Conservation (phyloP, 2,888 invertebrate species). For the Linnaemya tessellans region DNA sequence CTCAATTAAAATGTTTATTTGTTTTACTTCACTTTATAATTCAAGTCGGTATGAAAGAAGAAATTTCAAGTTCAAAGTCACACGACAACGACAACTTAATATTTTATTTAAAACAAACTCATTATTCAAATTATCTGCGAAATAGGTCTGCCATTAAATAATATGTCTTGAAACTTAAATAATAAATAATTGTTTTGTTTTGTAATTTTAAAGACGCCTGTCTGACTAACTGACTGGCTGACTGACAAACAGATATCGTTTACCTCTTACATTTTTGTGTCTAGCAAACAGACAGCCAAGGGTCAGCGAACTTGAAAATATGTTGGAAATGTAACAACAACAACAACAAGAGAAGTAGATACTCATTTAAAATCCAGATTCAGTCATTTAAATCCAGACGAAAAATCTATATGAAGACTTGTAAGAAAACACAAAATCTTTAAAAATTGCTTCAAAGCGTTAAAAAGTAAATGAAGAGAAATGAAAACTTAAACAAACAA, state of each 20-base stretch:
- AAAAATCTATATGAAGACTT: conserved; percentile 11
- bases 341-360: not conserved
- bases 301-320: conserved; percentile 55
- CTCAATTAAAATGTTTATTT: not conserved
- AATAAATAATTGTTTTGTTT: conserved; percentile 1
- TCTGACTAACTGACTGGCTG: conserved; percentile 19
- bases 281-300: conserved; percentile 2
- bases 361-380: conserved; percentile 41
- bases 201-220: conserved; percentile 38
- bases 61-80: conserved; percentile 60
- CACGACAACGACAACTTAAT: conserved; percentile 9
- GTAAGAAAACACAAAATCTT: conserved; percentile 7
- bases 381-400: conserved; percentile 36
- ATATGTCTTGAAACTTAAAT: not conserved
- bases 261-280: conserved; percentile 20
- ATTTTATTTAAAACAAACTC: not conserved
- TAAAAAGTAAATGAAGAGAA: conserved; percentile 9
- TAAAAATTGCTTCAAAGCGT: not conserved
- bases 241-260: conserved; percentile 4
- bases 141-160: conserved; percentile 35
- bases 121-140: conserved; percentile 45
- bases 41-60: not conserved
- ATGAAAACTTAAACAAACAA: not conserved
- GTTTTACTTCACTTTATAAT: not conserved
- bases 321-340: conserved; percentile 10